phyloP scores from a whole-genome alignment of 2,113 vertebrate genomes.

The Cinclus mexicanus region DNA sequence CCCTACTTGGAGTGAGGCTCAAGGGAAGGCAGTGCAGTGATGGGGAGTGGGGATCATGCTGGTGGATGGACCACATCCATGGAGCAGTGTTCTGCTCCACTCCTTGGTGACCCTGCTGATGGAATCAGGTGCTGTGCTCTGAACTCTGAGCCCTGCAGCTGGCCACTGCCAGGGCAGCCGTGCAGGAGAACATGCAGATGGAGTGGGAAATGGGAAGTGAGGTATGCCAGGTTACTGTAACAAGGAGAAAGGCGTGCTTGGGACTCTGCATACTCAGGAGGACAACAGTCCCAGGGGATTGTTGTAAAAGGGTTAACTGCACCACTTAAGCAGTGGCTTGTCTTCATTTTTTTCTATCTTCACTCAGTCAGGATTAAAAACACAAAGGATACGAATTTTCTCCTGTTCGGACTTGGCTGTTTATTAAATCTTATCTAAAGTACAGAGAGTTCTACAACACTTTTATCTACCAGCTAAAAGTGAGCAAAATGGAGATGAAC shows the following conservation, averaged over 20 bases:
- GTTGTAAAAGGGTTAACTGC: too few relatives aligned
- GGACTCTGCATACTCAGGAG: rapidly evolving
- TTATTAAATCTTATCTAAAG: too few relatives aligned
- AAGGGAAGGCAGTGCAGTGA: rapidly evolving
- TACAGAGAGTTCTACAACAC: too few relatives aligned
- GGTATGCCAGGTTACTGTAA: rapidly evolving
- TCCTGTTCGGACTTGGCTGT: too few relatives aligned
- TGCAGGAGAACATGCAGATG: rapidly evolving
- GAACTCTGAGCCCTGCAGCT: rapidly evolving
- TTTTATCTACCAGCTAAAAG: too few relatives aligned
- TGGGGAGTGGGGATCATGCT: rapidly evolving
- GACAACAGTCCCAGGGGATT: rapidly evolving
- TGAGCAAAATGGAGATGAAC: too few relatives aligned
- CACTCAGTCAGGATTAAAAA: too few relatives aligned
- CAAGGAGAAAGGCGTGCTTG: rapidly evolving
- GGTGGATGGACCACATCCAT: rapidly evolving
- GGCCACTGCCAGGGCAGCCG: rapidly evolving
- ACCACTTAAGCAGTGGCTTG: too few relatives aligned
- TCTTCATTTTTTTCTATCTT: too few relatives aligned
- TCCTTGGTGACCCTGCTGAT: rapidly evolving
- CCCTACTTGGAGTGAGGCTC: background rate
- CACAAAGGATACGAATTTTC: too few relatives aligned
- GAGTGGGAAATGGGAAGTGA: rapidly evolving
- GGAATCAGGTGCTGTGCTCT: too few relatives aligned
- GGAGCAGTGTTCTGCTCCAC: rapidly evolving